Percentiles rank a stretch among this genome's conserved stretches.
These are phyloP conservation scores for Ephialtes manifestator DNA, from an alignment of 2,888 invertebrate species.

Conservation along the genomic window DNA sequence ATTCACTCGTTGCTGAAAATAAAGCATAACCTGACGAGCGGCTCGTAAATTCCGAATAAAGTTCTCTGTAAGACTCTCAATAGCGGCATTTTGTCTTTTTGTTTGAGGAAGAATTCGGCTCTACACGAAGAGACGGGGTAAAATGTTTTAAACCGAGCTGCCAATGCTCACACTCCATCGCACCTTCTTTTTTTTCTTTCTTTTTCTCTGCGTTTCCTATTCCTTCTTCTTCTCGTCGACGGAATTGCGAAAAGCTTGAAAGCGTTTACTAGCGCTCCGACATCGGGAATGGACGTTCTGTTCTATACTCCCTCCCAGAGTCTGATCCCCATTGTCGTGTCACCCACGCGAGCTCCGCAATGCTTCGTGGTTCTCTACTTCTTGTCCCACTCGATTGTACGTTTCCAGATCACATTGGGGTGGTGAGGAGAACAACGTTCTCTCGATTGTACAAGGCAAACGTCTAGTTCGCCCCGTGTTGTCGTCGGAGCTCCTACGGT, in stretches of 20 bases:
- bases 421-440: constrained; percentile 26
- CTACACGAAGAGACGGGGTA: background rate
- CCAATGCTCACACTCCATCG: background rate
- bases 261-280: constrained; percentile 41
- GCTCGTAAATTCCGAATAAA: constrained; percentile 3
- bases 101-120: background rate
- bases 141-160: constrained; percentile 6
- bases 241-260: constrained; percentile 43
- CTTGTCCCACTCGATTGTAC: background rate
- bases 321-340: constrained; percentile 34
- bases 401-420: background rate
- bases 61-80: background rate
- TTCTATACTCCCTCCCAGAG: constrained; percentile 6
- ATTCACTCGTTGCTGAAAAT: constrained; percentile 12
- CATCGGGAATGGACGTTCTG: constrained; percentile 38
- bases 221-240: constrained; percentile 4
- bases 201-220: background rate
- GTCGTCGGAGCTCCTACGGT: constrained; percentile 14
- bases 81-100: background rate
- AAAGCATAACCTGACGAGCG: background rate
- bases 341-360: constrained; percentile 25
- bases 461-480: constrained; percentile 1
- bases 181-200: background rate
- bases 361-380: constrained; percentile 32
- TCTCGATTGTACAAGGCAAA: constrained; percentile 22